Conservation (phyloP, 2,888 invertebrate genomes). For the Athripsodes cinereus region DNA sequence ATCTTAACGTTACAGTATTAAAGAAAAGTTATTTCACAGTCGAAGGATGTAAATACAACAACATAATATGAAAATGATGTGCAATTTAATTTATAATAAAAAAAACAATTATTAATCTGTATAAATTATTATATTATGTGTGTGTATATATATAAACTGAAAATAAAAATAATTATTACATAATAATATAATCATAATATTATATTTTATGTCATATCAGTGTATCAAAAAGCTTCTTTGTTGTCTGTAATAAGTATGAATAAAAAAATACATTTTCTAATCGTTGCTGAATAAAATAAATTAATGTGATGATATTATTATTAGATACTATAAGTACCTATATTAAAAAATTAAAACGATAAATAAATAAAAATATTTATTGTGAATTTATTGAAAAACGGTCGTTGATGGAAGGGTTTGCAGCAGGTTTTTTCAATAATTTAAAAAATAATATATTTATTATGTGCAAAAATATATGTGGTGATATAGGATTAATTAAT, state of each 20-base stretch:
- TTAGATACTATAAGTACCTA: too few species aligned
- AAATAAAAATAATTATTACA: too few species aligned
- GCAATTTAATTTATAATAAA: not conserved
- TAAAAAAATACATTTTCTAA: not conserved
- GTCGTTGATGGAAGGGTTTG: not conserved
- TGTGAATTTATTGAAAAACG: too few species aligned
- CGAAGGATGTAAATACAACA: too few species aligned
- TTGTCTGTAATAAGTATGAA: not conserved
- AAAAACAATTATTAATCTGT: not conserved
- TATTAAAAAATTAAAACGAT: too few species aligned
- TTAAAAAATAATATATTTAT: not conserved
- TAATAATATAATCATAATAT: not conserved
- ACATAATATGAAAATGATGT: too few species aligned
- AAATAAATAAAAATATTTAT: not conserved
- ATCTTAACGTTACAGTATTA: too few species aligned
- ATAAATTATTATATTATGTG: not conserved
- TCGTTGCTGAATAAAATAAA: not conserved
- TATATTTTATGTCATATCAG: not conserved
- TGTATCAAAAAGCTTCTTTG: not conserved
- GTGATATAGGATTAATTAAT: slow-evolving; percentile 1
- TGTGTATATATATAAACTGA: too few species aligned
- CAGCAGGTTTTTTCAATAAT: not conserved
- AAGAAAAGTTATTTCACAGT: not conserved
- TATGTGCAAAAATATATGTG: not conserved
- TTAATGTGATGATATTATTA: not conserved